Evolutionary conservation across 2,113 vertebrate species (phyloP), one percentile per base, ranked within the genome.

Genomic region (Synchiropus splendidus): DNA sequence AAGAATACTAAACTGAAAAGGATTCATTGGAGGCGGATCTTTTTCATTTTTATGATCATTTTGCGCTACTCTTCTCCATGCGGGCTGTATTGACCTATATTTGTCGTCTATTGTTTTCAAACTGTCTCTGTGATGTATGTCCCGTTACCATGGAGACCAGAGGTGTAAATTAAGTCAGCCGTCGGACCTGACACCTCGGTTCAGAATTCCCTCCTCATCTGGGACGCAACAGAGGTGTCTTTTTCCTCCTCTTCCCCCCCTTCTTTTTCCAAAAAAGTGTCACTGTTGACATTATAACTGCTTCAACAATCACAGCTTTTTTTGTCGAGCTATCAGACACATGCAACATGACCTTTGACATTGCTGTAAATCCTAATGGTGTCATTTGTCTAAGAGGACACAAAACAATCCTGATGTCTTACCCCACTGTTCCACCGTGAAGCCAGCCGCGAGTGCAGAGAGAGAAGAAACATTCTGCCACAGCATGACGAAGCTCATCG

Each of bases 361-460:
- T 53, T 47, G 51, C 15, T 16, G 6, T 36, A 61, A 47, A 45
- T 37, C 39, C 16, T 9, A 18, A n/a, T 34, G 15, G 27, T 14
- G 18, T 10, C 31, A 12, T 50, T 21, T 11, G 32, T 47, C 14
- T 18, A 40, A 37, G 3, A 37, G 34, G 16, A 16, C 36, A 37
- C 10, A 16, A 27, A 27, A 27, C 21, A 27, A 27, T 0, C 2
- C 18, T 42, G 12, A 39, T 13, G 58, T 40, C 90, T 90, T 88
- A 98, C 94, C 92, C 92, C 0, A 89, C 65, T 6, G 72, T 74
- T 58, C 87, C 86, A 0, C 86, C 88, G 0, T 85, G 76, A 1
- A 98, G 84, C 94, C 94, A 97, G 54, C 91, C 92, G 0, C 72
- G 86, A 48, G 88, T 82, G 54, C 94, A 98, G 8, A 61, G 59